Percentiles rank a stretch among this genome's conserved stretches.
These are phyloP conservation scores for Eilema sororculum DNA, from an alignment of 2,888 invertebrate genomes.

Conservation along the genomic window DNA sequence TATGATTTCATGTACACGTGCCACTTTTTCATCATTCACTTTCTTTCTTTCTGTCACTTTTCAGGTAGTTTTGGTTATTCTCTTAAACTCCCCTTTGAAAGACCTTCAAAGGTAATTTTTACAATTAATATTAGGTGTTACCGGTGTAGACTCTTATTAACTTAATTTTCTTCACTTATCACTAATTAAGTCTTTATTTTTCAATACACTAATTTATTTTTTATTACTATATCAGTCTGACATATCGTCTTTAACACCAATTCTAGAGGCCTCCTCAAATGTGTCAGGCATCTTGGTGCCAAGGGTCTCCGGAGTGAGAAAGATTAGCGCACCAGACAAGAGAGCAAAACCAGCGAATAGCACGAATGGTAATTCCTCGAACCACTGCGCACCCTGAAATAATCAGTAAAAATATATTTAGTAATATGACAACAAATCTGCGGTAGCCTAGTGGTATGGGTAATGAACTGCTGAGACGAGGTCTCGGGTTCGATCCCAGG, in stretches of 20 bases:
- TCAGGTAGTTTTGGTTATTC: neutral
- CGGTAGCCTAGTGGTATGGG: too few relatives aligned
- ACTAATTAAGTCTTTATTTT: neutral
- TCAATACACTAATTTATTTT: neutral
- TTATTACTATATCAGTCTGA: neutral
- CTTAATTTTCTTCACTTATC: neutral
- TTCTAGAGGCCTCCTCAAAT: conserved; percentile 8
- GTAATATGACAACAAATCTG: too few relatives aligned
- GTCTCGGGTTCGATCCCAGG: too few relatives aligned
- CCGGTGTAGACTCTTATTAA: neutral
- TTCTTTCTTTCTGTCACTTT: neutral
- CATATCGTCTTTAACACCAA: neutral
- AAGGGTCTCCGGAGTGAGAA: conserved; percentile 6
- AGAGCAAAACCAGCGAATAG: conserved; percentile 1
- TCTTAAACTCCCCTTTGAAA: neutral
- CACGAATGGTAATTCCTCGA: neutral
- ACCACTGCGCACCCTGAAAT: conserved; percentile 10
- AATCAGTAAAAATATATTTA: neutral
- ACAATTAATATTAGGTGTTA: neutral
- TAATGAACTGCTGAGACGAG: too few relatives aligned
- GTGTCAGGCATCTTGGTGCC: conserved; percentile 23
- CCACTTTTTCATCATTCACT: too few relatives aligned
- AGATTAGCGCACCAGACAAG: conserved; percentile 8
- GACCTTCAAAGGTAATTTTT: neutral
- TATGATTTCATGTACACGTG: too few relatives aligned